Evolutionary conservation across 2,888 invertebrate genomes (phyloP).

Genomic region (Drosophila hawaiiensis): DNA sequence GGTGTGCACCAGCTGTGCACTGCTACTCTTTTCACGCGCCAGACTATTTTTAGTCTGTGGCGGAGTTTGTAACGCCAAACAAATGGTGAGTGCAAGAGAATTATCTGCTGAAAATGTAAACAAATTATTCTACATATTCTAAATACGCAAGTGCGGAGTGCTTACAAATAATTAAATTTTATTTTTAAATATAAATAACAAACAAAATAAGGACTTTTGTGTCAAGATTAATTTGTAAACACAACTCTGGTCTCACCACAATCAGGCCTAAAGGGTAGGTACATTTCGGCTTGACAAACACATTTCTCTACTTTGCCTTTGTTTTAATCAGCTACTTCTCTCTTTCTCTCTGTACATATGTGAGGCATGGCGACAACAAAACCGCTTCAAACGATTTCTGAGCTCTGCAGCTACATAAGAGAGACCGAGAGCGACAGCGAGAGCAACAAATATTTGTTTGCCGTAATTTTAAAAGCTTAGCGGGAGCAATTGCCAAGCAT

Average conservation of each 20-base stretch:
- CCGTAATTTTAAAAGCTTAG: slow-evolving; percentile 32
- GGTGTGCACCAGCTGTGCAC: slow-evolving; percentile 24
- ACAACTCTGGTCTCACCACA: background rate
- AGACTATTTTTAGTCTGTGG: background rate
- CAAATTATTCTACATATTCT: background rate
- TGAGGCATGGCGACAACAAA: background rate
- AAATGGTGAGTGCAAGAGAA: background rate
- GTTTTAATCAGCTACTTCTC: background rate
- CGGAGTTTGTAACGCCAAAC: background rate
- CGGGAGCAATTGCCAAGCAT: slow-evolving; percentile 49
- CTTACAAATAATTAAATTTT: background rate
- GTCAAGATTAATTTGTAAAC: background rate
- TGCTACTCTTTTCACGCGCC: background rate
- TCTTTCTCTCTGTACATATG: slow-evolving; percentile 7
- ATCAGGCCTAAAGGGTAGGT: slow-evolving; percentile 6
- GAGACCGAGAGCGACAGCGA: slow-evolving; percentile 2
- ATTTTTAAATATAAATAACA: background rate
- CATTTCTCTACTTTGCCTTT: background rate
- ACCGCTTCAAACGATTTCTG: background rate
- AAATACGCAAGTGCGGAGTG: too few species aligned
- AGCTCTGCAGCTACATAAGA: background rate
- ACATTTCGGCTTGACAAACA: background rate
- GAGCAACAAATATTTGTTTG: slow-evolving; percentile 27
- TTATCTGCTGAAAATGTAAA: background rate
- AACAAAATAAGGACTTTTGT: background rate